These are phyloP conservation scores for Leptodactylus fuscus DNA, from an alignment of 2,113 vertebrate genomes.

Conservation along the genomic window DNA sequence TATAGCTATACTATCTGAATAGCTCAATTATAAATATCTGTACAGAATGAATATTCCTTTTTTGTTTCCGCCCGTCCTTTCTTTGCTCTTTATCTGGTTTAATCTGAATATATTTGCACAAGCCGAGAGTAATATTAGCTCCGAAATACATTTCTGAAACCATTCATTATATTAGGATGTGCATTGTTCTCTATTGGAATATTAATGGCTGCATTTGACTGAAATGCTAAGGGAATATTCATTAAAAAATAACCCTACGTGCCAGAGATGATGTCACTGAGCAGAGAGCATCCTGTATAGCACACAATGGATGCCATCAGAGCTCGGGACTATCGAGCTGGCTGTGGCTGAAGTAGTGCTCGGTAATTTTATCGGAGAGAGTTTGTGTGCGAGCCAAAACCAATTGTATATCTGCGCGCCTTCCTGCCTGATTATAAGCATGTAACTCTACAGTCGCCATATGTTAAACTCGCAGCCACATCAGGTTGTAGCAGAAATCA, in stretches of 20 bases:
- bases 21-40: conserved; percentile 11
- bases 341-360: conserved; percentile 62
- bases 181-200: conserved; percentile 70
- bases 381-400: conserved; percentile 52
- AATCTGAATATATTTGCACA: conserved; percentile 61
- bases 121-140: conserved; percentile 59
- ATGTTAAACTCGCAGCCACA: conserved; percentile 54
- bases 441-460: conserved; percentile 43
- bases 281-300: background rate
- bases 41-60: conserved; percentile 2
- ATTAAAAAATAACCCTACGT: conserved; percentile 65
- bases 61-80: conserved; percentile 18
- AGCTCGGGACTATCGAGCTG: conserved; percentile 68
- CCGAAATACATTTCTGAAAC: conserved; percentile 66
- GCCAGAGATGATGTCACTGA: conserved; percentile 63
- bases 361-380: conserved; percentile 56
- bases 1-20: background rate
- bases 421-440: conserved; percentile 9
- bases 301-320: conserved; percentile 66
- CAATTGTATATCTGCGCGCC: conserved; percentile 47
- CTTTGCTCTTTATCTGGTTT: conserved; percentile 59
- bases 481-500: background rate
- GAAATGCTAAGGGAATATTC: conserved; percentile 72
- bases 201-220: conserved; percentile 66
- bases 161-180: conserved; percentile 67